A percentile compares a stretch with the other conserved stretches of the same genome.
Conservation (phyloP, 2,113 vertebrate species). For the Panurus biarmicus region DNA sequence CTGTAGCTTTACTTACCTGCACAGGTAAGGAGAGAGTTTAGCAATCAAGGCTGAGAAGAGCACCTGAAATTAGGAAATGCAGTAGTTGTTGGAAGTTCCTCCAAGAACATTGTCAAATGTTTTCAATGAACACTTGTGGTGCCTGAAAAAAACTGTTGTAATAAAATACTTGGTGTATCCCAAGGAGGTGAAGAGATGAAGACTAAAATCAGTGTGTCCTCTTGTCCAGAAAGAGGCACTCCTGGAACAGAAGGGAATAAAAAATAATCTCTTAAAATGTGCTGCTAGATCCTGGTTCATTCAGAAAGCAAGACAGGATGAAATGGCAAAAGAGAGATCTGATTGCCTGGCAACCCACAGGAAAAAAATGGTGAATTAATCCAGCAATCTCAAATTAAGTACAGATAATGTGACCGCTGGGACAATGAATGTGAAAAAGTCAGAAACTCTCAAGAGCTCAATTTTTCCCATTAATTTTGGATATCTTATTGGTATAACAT, state of each 20-base stretch:
- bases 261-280: not conserved
- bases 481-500: not conserved
- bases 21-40: not conserved
- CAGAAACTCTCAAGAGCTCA: not conserved
- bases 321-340: not conserved
- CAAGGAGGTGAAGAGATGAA: not conserved
- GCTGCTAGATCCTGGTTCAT: not conserved
- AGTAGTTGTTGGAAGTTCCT: not conserved
- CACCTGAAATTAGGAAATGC: not conserved
- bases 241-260: not conserved
- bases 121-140: not conserved
- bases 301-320: not conserved
- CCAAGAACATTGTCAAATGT: not conserved
- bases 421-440: not conserved
- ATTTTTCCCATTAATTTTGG: not conserved
- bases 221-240: not conserved
- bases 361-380: not conserved
- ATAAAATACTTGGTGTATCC: not conserved
- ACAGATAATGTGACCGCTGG: not conserved
- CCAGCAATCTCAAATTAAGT: not conserved
- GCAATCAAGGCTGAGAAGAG: not conserved
- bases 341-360: not conserved
- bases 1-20: not conserved
- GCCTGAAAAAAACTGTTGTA: not conserved
- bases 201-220: not conserved